A percentile compares a stretch with the other conserved stretches of the same genome.
Evolutionary conservation across 1,140 invertebrate genomes (phyloP).

Genomic region (Oncopodura yosiiana): DNA sequence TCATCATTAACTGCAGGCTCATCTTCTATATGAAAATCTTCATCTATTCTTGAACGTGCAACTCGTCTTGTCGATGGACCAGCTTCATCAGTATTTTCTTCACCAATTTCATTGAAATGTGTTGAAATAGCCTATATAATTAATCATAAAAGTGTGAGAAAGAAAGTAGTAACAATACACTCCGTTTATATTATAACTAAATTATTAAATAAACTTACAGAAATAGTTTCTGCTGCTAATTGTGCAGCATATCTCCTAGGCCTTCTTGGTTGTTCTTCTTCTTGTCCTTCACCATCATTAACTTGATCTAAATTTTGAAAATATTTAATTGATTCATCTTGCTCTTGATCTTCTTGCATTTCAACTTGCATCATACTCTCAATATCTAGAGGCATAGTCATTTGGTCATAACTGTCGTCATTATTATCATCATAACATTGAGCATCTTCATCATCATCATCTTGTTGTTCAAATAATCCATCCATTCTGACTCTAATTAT

Average conservation of each 20-base stretch:
- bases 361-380: constrained; percentile 28
- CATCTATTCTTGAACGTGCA: constrained; percentile 1
- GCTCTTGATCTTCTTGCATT: constrained; percentile 14
- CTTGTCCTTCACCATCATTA: background rate
- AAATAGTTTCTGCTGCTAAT: constrained; percentile 36
- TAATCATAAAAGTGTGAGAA: too few species aligned
- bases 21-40: background rate
- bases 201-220: constrained; percentile 37
- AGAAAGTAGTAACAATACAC: constrained; percentile 7
- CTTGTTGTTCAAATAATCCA: constrained; percentile 11
- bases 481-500: constrained; percentile 14
- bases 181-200: too few species aligned
- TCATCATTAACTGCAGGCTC: constrained; percentile 23
- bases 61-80: background rate
- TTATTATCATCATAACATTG: constrained; percentile 29
- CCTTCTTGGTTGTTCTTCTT: constrained; percentile 5
- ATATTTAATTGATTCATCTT: background rate
- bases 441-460: constrained; percentile 24
- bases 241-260: constrained; percentile 26
- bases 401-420: background rate
- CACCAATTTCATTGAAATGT: constrained; percentile 5
- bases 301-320: background rate
- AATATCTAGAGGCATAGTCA: background rate
- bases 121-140: constrained; percentile 21
- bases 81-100: constrained; percentile 6